Base-by-base conservation (phyloP, 2,797 vertebrate species). In the Glyptemys insculpta region DNA sequence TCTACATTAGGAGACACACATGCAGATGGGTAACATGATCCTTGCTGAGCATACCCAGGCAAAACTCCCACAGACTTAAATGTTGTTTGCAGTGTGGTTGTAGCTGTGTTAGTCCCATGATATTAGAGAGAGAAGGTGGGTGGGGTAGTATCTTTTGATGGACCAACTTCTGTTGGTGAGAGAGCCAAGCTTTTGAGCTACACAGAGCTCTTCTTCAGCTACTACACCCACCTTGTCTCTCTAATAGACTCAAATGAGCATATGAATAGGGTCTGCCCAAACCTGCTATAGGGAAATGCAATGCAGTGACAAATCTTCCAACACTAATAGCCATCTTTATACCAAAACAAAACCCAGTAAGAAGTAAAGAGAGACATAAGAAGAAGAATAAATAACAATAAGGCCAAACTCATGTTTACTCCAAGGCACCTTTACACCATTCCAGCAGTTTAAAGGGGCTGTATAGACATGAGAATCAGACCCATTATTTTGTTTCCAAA, bases 241-340 rank as follows among this genome's bases (percentile, higher is more conserved):
- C 57, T 79, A 83, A 56, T 0, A 78, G 86, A 31, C 62, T 74
- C 37, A 68, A 15, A 68, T 50, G 50, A 91, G 72, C 29, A 19
- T 0, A 10, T 8, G 29, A 34, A 72, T 3, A 81, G 85, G 80
- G 57, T 54, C 65, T 82, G 52, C 72, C 80, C 8, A 10, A 95
- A 31, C 62, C 89, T 93, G 65, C 92, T 94, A 90, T 50, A 96
- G 62, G 79, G 89, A 91, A 92, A 59, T 18, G 44, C 83, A 88
- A 81, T 86, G 53, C 9, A 54, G 23, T 81, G 56, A 54, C n/a
- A 41, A 74, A 41, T 25, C 53, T 25, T 53, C 52, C 27, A 44
- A 56, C 53, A 41, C 53, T 41, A 80, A 25, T n/a, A 54, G 34
- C 21, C 21, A n/a, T 53, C 14, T 54, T 54, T 81, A 27, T 21